phyloP scores from a whole-genome alignment of 2,888 invertebrate species.

The Heliconius aoede region DNA sequence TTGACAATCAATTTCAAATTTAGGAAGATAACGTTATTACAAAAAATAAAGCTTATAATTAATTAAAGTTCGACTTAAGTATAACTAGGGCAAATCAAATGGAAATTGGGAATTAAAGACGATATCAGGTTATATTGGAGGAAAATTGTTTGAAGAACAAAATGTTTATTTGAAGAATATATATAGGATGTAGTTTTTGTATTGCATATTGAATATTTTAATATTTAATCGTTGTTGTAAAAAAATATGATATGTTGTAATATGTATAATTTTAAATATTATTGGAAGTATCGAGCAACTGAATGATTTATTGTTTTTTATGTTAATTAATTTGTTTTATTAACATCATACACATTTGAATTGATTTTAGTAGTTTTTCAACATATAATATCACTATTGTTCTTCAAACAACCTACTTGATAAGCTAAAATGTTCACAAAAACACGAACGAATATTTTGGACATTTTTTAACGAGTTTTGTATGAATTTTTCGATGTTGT shows the following conservation, averaged over 20 bases:
- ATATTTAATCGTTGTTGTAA: no score
- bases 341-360: no score
- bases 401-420: not conserved
- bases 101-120: not conserved
- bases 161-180: constrained; percentile 8
- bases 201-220: no score
- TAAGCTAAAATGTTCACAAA: not conserved
- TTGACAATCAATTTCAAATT: not conserved
- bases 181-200: no score
- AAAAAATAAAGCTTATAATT: constrained; percentile 3
- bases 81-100: constrained; percentile 1
- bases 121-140: not conserved
- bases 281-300: no score
- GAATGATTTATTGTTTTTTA: no score
- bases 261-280: no score
- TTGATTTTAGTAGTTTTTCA: not conserved
- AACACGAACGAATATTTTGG: constrained; percentile 56
- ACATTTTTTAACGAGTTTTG: constrained; percentile 63
- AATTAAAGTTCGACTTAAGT: constrained; percentile 5
- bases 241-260: no score
- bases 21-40: not conserved
- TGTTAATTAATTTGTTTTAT: no score
- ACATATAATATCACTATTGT: not conserved
- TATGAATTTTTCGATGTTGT: constrained; percentile 63
- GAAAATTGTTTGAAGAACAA: not conserved